phyloP scores from a whole-genome alignment of 2,113 vertebrate genomes.

The Corythoichthys haematopterus region DNA sequence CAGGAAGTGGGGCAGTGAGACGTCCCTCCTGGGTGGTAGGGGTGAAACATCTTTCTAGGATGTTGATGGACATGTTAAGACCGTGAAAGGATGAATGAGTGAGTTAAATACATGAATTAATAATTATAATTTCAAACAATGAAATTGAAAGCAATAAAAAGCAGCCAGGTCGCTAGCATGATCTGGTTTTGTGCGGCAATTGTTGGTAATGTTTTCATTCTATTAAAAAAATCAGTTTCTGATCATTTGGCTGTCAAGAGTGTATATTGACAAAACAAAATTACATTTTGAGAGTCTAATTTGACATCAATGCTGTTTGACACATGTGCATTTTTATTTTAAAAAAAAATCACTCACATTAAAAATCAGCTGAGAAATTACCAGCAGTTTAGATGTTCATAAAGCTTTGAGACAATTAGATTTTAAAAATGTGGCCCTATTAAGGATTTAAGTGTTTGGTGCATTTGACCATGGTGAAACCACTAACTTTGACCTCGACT shows the following conservation, averaged over 20 bases:
- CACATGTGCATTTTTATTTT: too few species aligned
- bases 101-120: background rate
- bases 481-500: background rate
- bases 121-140: background rate
- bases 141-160: background rate
- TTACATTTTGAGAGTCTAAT: too few species aligned
- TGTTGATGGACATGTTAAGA: constrained; percentile 4
- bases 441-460: background rate
- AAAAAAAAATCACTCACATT: too few species aligned
- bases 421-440: background rate
- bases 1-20: constrained; percentile 40
- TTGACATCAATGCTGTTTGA: too few species aligned
- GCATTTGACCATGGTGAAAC: background rate
- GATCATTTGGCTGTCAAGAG: too few species aligned
- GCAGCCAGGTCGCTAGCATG: background rate
- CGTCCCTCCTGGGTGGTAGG: constrained; percentile 25
- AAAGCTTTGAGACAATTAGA: background rate
- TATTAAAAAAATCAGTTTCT: too few species aligned
- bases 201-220: background rate
- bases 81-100: background rate
- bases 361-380: background rate
- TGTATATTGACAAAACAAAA: too few species aligned
- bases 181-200: background rate
- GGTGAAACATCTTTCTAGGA: constrained; percentile 11
- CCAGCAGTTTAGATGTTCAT: background rate